Base-by-base conservation (phyloP, 2,797 vertebrate species). In the Cossypha heuglini region DNA sequence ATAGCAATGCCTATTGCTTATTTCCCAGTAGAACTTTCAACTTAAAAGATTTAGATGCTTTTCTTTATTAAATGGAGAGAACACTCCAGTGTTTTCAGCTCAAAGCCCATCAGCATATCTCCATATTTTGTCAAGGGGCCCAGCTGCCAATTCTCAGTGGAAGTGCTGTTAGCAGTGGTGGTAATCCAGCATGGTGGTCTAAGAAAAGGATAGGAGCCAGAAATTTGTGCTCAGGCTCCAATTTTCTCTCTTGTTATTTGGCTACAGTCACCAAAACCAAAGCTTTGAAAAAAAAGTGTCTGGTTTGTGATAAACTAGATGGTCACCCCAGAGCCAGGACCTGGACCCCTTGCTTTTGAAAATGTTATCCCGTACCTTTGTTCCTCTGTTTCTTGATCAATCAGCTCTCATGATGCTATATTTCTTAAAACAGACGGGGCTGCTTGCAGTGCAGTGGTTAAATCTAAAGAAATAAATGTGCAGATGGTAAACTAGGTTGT, bases 171-270 rank as follows among this genome's bases (percentile, higher is more conserved):
- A 93, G 64, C 75, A 48, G 81, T 62, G 81, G 93, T 95, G 94
- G 92, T 93, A 92, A 96, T 91, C 89, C 89, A 92, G 88, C 92
- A 78, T 48, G 94, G 96, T 96, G 96, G 95, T 95, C 96, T 80
- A 46, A 68, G 75, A 25, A 54, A 55, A 88, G 81, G 89, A 93
- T 62, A 58, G 80, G 81, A 97, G 94, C 86, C 90, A 96, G 91
- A 89, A 78, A 38, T 90, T 80, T 91, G 54, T 73, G 48, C 81
- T 96, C 83, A 84, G 77, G 48, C 93, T 95, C 69, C 66, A 68
- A 18, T 92, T 93, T 94, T 97, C 75, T 69, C 55, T 76, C 78
- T 77, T 68, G 25, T 15, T 33, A 35, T 90, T 91, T 96, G 93
- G 82, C 79, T 93, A 31, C 82, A 72, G 38, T 49, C 73, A 68